Evolutionary conservation across 2,888 invertebrate genomes (phyloP), one percentile per base, ranked within the genome.

Genomic region (Zonitis immaculata): DNA sequence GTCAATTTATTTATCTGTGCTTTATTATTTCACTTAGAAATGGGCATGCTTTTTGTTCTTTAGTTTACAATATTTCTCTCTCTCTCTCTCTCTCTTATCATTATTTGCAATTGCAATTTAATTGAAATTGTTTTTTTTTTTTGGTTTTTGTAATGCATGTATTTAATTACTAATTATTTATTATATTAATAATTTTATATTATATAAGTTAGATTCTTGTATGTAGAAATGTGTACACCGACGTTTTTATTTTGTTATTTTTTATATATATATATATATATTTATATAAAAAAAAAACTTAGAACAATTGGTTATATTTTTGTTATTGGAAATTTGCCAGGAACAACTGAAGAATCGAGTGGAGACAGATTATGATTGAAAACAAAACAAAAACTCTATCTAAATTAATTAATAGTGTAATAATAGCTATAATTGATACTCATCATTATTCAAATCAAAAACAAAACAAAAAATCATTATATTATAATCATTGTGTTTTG

Each of bases 341-440:
- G 78, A 80, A 80, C 80, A 77, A 69, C 78, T 83, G 69, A 83
- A 82, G 78, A 80, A 79, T 64, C 78, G 76, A 73, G 82, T 83
- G 67, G 82, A 82, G 54, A 77, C 76, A 64, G 83, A 83, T 76
- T 83, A 83, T 69, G 78, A 82, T 77, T 83, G 80, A 82, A 79
- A 57, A 52, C 48, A 39, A 44, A 22, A 58, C 43, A 49, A 46
- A 47, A 25, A 54, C 43, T 43, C 54, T n/a, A n/a, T n/a, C n/a
- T n/a, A n/a, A n/a, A n/a, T n/a, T n/a, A n/a, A n/a, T n/a, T n/a
- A n/a, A n/a, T n/a, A n/a, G n/a, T n/a, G n/a, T n/a, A n/a, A n/a
- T n/a, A n/a, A n/a, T n/a, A n/a, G n/a, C n/a, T n/a, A n/a, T n/a
- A n/a, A n/a, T n/a, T n/a, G n/a, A n/a, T n/a, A n/a, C n/a, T n/a